Evolutionary conservation across 2,888 invertebrate genomes (phyloP).

Genomic region (Cyclophora albipunctata): DNA sequence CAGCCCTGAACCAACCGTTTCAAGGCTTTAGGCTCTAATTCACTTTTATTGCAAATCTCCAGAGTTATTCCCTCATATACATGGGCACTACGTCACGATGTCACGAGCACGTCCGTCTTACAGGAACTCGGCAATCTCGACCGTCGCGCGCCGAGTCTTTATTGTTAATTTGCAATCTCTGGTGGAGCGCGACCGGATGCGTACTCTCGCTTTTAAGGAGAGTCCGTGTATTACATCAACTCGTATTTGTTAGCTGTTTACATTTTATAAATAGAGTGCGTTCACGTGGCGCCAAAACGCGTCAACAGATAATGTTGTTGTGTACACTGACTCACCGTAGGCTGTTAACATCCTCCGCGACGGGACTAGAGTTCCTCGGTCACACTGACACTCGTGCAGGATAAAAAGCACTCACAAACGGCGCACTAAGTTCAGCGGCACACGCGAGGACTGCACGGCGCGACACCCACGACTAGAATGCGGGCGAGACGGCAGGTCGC

Average conservation of each 20-base stretch:
- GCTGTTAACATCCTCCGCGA: conserved; percentile 75
- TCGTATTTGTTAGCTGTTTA: conserved; percentile 70
- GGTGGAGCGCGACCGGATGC: conserved; percentile 45
- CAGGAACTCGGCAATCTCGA: conserved; percentile 69
- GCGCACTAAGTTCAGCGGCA: conserved; percentile 70
- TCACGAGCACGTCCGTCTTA: conserved; percentile 51
- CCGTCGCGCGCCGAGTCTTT: conserved; percentile 54
- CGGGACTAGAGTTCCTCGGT: conserved; percentile 58
- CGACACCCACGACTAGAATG: conserved; percentile 75
- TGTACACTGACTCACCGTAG: conserved; percentile 64
- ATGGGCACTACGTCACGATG: conserved; percentile 18
- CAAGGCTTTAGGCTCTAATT: conserved; percentile 45
- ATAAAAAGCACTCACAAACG: conserved; percentile 71
- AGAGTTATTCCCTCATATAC: conserved; percentile 29
- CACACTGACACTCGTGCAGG: conserved; percentile 72
- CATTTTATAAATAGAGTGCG: conserved; percentile 70
- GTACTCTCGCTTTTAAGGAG: conserved; percentile 52
- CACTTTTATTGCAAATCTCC: conserved; percentile 26
- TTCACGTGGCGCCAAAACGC: conserved; percentile 66
- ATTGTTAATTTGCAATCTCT: conserved; percentile 58
- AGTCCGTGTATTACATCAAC: conserved; percentile 51
- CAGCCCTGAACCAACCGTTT: conserved; percentile 57
- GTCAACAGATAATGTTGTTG: conserved; percentile 47
- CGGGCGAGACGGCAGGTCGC: conserved; percentile 58
- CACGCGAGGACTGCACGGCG: conserved; percentile 73